Evolutionary conservation across 2,888 invertebrate species (phyloP).

Genomic region (Caenorhabditis sp.): DNA sequence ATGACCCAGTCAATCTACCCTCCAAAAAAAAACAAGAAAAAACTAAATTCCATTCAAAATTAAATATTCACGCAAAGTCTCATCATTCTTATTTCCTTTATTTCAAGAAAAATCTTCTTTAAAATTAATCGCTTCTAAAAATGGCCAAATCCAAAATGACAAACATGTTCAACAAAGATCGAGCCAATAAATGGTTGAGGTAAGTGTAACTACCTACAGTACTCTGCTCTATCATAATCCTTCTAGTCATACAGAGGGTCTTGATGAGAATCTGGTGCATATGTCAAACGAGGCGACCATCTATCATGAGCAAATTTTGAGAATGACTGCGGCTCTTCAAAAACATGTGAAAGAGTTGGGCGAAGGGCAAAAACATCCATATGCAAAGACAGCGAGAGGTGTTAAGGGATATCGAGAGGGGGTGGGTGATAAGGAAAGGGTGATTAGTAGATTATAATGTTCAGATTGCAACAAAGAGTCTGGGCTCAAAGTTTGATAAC

Average conservation of each 20-base stretch:
- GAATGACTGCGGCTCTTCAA: neutral
- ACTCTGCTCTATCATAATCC: neutral
- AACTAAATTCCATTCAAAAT: too few relatives aligned
- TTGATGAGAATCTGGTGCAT: neutral
- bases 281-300: conserved; percentile 2
- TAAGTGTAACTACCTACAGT: neutral
- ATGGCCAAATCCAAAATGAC: too few relatives aligned
- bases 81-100: too few relatives aligned
- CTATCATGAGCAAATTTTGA: neutral
- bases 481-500: neutral
- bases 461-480: neutral
- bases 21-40: too few relatives aligned
- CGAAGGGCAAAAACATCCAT: neutral
- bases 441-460: neutral
- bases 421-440: neutral
- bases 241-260: neutral
- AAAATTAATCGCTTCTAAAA: too few relatives aligned
- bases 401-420: neutral
- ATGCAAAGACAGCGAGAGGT: neutral
- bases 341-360: neutral
- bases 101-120: too few relatives aligned
- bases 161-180: neutral
- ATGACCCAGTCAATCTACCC: too few relatives aligned
- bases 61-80: too few relatives aligned
- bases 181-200: conserved; percentile 2